A percentile compares a stretch with the other conserved stretches of the same genome.
Evolutionary conservation across 2,797 vertebrate species (phyloP).

Genomic region (Perodicticus potto): DNA sequence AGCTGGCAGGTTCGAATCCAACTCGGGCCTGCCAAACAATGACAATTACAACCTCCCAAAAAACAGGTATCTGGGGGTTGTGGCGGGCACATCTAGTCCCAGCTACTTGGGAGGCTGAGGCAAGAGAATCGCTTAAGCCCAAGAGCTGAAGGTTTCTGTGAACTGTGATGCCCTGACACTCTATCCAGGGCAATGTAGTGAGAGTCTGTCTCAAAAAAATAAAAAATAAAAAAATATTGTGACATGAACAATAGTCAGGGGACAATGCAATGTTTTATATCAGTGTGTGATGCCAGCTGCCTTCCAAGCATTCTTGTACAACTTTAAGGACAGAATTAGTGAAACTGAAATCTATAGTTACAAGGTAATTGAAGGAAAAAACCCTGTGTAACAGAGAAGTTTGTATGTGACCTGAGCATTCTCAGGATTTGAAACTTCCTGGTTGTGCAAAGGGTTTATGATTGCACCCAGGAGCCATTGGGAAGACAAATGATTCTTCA

Average conservation of each 20-base stretch:
- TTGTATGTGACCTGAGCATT: background rate
- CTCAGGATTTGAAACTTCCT: background rate
- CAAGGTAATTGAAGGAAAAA: background rate
- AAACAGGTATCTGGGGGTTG: no score
- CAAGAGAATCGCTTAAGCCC: no score
- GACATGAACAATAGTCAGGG: background rate
- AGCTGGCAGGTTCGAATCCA: no score
- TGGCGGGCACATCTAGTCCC: no score
- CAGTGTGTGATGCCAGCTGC: background rate
- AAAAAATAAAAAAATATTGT: background rate
- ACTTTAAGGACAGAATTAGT: background rate
- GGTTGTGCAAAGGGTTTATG: background rate
- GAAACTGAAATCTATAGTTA: background rate
- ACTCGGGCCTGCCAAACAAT: no score
- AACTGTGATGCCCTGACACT: no score
- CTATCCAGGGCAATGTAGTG: no score
- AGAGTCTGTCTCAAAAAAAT: no score
- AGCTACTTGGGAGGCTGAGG: no score
- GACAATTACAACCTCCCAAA: no score
- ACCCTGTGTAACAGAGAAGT: background rate
- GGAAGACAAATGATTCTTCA: background rate
- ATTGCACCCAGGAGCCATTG: background rate
- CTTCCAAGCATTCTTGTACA: background rate
- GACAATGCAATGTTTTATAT: background rate
- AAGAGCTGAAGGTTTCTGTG: no score